Evolutionary conservation across 2,888 invertebrate genomes (phyloP), one percentile per base, ranked within the genome.

Genomic region (Odontocolon sp.): DNA sequence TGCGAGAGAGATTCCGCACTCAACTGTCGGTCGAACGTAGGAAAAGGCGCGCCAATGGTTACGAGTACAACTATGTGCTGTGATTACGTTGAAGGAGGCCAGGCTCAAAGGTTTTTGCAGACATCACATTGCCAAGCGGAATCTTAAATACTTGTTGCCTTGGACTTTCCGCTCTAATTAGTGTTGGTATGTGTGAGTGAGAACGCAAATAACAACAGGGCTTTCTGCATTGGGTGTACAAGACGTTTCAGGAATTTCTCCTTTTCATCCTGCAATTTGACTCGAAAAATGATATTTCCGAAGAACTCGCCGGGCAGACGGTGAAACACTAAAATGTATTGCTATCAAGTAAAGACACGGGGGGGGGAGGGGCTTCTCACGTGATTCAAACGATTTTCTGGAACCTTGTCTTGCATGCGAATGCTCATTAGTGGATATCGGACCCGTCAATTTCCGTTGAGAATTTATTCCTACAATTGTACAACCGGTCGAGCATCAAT

Each of bases 111-210:
- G 57, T 52, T 76, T 70, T 70, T 59, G 28, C 45, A 21, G 31
- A 59, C 33, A 52, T 76, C 59, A 66, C 23, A 54, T 61, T 54
- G 57, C 63, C 52, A 14, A 28, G 52, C 31, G 70, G 75, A 70
- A 66, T 70, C 59, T 66, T 66, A 54, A 70, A 61, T 54, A 64
- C 64, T 38, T 66, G 28, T 57, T 40, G 8, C 54, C 45, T 47
- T 52, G 36, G 54, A 61, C 59, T 70, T 59, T 66, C 16, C 54
- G 54, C 75, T 66, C 75, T 70, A 54, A 70, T 76, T 70, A 61
- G 66, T 28, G 50, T 14, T 45, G 16, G 5, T 14, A 31, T 14
- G 50, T 28, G 28, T 28, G 50, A 14, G 36, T 23, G 38, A 38
- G 9, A 50, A 50, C 50, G 33, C 33, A 36, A 47, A 28, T 8